These are phyloP conservation scores for Oostethus manadensis DNA, from an alignment of 2,113 vertebrate species.

Conservation along the genomic window DNA sequence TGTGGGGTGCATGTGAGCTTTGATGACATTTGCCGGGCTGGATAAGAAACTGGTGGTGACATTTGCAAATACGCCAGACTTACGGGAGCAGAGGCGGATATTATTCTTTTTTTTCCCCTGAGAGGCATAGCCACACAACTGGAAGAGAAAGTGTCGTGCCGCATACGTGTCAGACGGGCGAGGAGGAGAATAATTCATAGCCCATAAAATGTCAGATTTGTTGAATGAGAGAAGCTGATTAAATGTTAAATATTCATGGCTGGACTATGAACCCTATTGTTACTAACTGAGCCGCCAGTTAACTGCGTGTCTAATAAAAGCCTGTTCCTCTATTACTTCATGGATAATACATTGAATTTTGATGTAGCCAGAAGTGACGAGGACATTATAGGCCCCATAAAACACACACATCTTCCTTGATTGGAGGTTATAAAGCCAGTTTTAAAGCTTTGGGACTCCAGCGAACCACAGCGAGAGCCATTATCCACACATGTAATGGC, in stretches of 20 bases:
- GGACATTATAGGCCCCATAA: no score
- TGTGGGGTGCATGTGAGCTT: conserved; percentile 18
- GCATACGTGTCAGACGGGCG: conserved; percentile 17
- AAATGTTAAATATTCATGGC: conserved; percentile 40
- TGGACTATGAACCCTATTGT: conserved; percentile 21
- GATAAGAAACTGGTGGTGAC: conserved; percentile 56
- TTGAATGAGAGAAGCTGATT: conserved; percentile 15
- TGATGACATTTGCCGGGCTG: conserved; percentile 57
- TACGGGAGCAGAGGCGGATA: conserved; percentile 5
- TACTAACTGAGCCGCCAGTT: conserved; percentile 27
- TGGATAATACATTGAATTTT: not conserved
- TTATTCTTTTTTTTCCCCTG: conserved; percentile 7
- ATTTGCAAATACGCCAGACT: conserved; percentile 49
- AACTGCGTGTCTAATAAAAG: conserved; percentile 17
- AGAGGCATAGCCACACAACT: conserved; percentile 8
- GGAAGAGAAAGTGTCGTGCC: conserved; percentile 19
- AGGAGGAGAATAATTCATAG: conserved; percentile 3
- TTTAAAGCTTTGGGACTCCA: no score
- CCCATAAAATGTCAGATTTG: conserved; percentile 21
- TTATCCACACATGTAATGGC: no score
- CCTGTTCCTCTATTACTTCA: not conserved
- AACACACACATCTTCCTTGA: no score
- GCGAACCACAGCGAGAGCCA: no score
- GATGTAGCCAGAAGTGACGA: not conserved
- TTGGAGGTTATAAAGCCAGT: no score